Evolutionary conservation across 2,113 vertebrate genomes (phyloP), one percentile per base, ranked within the genome.

Genomic region (Eudyptes chrysolophus): DNA sequence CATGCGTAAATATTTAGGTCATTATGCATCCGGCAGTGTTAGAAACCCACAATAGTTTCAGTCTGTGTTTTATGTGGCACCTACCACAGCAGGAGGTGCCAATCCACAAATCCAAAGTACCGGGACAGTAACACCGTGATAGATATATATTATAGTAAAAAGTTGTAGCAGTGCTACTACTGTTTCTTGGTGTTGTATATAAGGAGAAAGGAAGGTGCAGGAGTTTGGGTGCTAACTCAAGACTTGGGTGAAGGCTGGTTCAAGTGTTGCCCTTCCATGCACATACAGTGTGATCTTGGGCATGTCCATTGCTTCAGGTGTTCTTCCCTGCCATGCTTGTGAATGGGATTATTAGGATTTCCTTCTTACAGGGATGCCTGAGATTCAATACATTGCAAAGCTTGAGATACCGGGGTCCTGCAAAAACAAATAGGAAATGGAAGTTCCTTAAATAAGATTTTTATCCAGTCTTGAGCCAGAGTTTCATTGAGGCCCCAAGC

Each of bases 11-110:
- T 92, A 77, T 86, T 92, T 79, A 87, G 29, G 44, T 71, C 40
- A 38, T 85, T 85, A 52, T 61, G 18, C 44, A 61, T 65, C 34
- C 58, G 40, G 57, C 58, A 90, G 74, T 34, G 29, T 84, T 89
- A 70, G 89, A 80, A 95, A 88, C 29, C 48, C 62, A 36, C 17
- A 51, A 1, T 13, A 92, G 29, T 76, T 89, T 51, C 58, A 64
- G 58, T 36, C 26, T 85, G 44, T 84, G 42, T 52, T 93, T 77
- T 61, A 40, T 57, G 57, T 40, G 40, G 58, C 36, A 66, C 44
- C 18, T 77, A 38, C 40, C 7, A 10, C 46, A 19, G 12, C 0
- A 0, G 20, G 26, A 89, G 30, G 20, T 79, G 65, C 61, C 4
- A 11, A 18, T 72, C 55, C 24, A 40, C 22, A 81, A 49, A 75